Evolutionary conservation across 2,113 vertebrate genomes (phyloP).

Genomic region (Trichechus manatus): DNA sequence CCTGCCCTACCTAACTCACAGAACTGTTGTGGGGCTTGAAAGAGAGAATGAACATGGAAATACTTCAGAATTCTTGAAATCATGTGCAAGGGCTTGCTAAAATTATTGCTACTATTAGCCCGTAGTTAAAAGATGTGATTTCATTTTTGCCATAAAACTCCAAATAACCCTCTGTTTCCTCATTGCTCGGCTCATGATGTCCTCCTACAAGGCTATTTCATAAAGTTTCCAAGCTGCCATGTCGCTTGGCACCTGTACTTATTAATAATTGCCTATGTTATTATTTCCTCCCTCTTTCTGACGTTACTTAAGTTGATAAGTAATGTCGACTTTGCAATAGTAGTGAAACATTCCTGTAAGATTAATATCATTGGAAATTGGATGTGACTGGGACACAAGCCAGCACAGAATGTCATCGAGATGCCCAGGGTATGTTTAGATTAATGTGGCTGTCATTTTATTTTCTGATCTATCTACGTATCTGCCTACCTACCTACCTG

Average conservation of each 20-base stretch:
- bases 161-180: slow-evolving; percentile 32
- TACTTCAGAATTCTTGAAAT: slow-evolving; percentile 50
- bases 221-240: background rate
- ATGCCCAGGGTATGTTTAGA: background rate
- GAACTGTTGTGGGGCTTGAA: background rate
- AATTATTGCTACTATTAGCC: background rate
- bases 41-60: slow-evolving; percentile 15
- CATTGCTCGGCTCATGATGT: background rate
- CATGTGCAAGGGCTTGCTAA: background rate
- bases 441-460: background rate
- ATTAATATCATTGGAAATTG: slow-evolving; percentile 2
- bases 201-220: slow-evolving; percentile 7
- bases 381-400: background rate
- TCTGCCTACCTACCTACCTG: background rate
- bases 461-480: background rate
- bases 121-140: slow-evolving; percentile 44
- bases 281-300: background rate
- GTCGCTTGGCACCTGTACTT: slow-evolving; percentile 1
- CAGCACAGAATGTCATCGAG: background rate
- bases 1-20: background rate
- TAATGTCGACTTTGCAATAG: no score
- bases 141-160: slow-evolving; percentile 2
- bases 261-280: background rate
- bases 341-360: background rate
- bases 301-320: background rate